A percentile compares a stretch with the other conserved stretches of the same genome.
Evolutionary conservation across 2,888 invertebrate genomes (phyloP).

Genomic region (Miltochrista miniata): DNA sequence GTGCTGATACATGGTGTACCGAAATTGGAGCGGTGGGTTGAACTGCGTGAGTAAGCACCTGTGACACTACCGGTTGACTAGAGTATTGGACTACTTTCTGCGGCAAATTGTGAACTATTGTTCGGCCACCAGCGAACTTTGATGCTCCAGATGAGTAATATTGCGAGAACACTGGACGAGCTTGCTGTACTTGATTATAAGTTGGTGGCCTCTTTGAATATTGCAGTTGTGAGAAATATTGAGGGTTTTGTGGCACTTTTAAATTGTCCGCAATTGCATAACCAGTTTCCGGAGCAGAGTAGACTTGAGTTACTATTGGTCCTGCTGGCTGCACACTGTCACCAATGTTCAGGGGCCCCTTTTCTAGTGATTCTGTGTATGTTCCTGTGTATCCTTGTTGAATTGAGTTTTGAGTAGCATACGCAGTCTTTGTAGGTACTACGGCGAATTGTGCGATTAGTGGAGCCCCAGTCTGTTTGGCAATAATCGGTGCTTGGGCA

Average conservation of each 20-base stretch:
- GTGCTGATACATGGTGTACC: slow-evolving; percentile 27
- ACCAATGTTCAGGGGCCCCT: slow-evolving; percentile 71
- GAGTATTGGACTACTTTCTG: slow-evolving; percentile 50
- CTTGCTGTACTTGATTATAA: too few relatives aligned
- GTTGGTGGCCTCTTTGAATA: slow-evolving; percentile 21
- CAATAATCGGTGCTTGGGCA: slow-evolving; percentile 79
- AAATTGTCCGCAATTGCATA: slow-evolving; percentile 68
- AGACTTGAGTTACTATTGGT: slow-evolving; percentile 78
- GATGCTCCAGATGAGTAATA: slow-evolving; percentile 27
- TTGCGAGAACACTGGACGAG: slow-evolving; percentile 26
- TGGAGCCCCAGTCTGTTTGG: slow-evolving; percentile 78
- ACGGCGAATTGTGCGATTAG: slow-evolving; percentile 65
- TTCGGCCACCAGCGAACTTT: too few relatives aligned
- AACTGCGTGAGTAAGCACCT: slow-evolving; percentile 18
- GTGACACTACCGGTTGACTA: slow-evolving; percentile 42
- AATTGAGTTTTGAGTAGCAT: slow-evolving; percentile 61
- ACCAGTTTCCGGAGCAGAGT: slow-evolving; percentile 61
- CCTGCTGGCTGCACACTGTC: slow-evolving; percentile 59
- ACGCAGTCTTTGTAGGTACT: slow-evolving; percentile 61
- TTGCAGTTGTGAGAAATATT: slow-evolving; percentile 44
- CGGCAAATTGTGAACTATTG: slow-evolving; percentile 33
- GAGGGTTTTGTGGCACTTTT: slow-evolving; percentile 49
- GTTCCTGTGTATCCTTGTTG: slow-evolving; percentile 60
- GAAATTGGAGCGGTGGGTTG: slow-evolving; percentile 24
- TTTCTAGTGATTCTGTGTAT: slow-evolving; percentile 62